Evolutionary conservation across 2,113 vertebrate species (phyloP), one percentile per base, ranked within the genome.

Genomic region (Scopus umbretta): DNA sequence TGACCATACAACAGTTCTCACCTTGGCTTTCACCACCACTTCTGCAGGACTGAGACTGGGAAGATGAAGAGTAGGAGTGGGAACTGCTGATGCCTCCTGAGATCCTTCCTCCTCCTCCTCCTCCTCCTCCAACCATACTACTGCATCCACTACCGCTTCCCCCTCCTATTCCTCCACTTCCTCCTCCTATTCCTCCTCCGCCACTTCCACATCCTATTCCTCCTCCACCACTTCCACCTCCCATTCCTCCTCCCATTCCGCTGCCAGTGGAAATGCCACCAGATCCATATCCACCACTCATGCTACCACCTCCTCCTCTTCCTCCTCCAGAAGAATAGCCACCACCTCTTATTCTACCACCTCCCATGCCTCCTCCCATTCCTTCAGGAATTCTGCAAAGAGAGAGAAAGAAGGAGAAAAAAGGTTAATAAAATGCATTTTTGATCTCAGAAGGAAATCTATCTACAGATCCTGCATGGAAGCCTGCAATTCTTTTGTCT

Each of bases 61-160:
- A 97, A 65, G 96, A 97, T 22, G 96, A 97, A 53, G 96, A 94
- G 85, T 97, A 97, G 85, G 96, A 95, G 85, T 97, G 96, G 93
- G 96, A 97, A 29, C 84, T 72, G 85, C 96, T 97, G 81, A 87
- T 5, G 2, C 94, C 94, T 86, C 96, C 96, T 16, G 96, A 97
- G 15, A 38, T 26, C 55, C 92, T 96, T 94, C 96, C 94, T 90
- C 96, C 96, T 61, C 96, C 94, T 49, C 79, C 86, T 67, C 91
- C 91, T 63, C 92, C 94, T 96, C 91, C 91, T 42, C 78, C 82
- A 21, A 34, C 78, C 9, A 86, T 32, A 12, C 11, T 49, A 15
- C 75, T 8, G 85, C 91, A 85, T 62, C 52, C 67, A 26, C 94
- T 26, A 0, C 96, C 2, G 0, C 92, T 92, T 74, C 76, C 90